Evolutionary conservation across 2,888 invertebrate genomes (phyloP).

Genomic region (Deilephila elpenor): DNA sequence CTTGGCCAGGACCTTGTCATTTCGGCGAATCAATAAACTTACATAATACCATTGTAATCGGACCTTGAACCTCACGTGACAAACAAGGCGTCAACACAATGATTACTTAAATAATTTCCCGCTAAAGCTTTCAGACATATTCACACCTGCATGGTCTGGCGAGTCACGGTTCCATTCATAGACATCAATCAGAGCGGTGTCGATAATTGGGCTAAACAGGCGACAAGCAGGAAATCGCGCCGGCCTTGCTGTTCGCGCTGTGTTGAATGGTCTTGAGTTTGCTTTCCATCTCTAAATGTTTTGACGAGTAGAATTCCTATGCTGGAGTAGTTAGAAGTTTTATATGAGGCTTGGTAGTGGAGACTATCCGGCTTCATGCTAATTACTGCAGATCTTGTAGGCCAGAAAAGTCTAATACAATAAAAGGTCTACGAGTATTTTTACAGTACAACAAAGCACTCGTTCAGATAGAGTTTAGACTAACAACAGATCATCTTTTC

Average conservation of each 20-base stretch:
- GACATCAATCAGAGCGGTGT: background rate
- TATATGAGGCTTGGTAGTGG: too few relatives aligned
- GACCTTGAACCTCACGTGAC: background rate
- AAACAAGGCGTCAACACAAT: background rate
- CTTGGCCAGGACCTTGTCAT: too few relatives aligned
- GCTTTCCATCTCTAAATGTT: background rate
- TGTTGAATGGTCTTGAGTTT: background rate
- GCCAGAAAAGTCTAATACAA: too few relatives aligned
- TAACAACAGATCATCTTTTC: too few relatives aligned
- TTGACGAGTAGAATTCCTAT: background rate
- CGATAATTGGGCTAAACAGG: conserved; percentile 35
- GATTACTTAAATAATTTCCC: conserved; percentile 1
- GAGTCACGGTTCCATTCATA: conserved; percentile 18
- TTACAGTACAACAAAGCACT: too few relatives aligned
- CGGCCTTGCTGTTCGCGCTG: background rate
- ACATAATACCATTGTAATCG: too few relatives aligned
- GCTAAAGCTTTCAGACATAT: conserved; percentile 20
- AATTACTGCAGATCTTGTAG: too few relatives aligned
- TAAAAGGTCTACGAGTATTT: too few relatives aligned
- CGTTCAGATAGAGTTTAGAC: too few relatives aligned
- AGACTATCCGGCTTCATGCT: too few relatives aligned
- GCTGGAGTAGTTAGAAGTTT: background rate
- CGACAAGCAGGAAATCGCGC: conserved; percentile 20
- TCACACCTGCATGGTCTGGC: conserved; percentile 13
- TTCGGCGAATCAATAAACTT: too few relatives aligned